Evolutionary conservation across 2,888 invertebrate species (phyloP), one percentile per base, ranked within the genome.

Genomic region (Mellilla xanthometata): DNA sequence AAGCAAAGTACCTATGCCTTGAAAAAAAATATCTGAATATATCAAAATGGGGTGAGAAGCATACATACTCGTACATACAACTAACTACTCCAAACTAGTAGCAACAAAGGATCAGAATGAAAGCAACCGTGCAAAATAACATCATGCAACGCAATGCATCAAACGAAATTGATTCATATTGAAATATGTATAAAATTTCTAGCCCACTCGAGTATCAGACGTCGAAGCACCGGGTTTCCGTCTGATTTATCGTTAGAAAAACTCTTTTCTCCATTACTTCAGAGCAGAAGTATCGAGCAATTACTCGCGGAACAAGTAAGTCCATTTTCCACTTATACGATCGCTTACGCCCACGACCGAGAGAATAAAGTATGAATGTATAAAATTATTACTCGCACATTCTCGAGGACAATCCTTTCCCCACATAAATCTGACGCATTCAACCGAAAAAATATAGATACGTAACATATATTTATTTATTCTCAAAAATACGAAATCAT

Each of bases 241-340:
- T 30, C 52, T 35, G 60, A 68, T 47, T 56, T 55, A 44, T 64
- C 68, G 5, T 46, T 59, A 23, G 55, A 65, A 46, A 47, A 44
- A 44, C 65, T 67, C 38, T 54, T 56, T 41, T 61, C 65, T 2
- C 12, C 54, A 2, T 58, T 58, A 35, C 29, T 57, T 3, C 56
- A 43, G 3, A 54, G 56, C 12, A 64, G 58, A 53, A 65, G 59
- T 33, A 56, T 63, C 8, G 68, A 71, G 9, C 62, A 67, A 27
- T 48, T 62, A 36, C 58, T 65, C 38, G 48, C 51, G 9, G 72
- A 76, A 49, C 61, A 73, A 61, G 79, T 76, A 52, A 55, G 54
- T 38, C 19, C 22, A 49, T 44, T 52, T 50, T 52, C 38, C 29
- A 35, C 27, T 38, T 28, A 44, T 9, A 5, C 12, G 24, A 12